Percentiles rank a stretch among this genome's conserved stretches.
Conservation (phyloP, 37 sponge, comb jelly and placozoan species). For the Cliona cf. orientalis region DNA sequence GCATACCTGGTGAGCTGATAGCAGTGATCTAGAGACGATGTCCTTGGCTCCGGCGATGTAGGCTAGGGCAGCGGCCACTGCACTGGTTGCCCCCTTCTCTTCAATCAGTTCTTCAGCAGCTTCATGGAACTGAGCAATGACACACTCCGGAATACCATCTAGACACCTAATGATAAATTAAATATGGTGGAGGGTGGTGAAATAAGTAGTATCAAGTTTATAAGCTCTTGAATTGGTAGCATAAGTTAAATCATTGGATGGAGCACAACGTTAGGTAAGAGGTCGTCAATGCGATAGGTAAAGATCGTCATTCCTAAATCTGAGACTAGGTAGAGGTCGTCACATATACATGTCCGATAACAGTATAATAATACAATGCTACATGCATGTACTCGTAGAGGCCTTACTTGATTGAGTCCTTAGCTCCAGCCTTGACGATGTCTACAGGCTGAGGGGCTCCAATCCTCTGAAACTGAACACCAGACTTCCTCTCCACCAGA, state of each 20-base stretch:
- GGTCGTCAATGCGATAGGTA: no score
- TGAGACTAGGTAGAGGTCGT: no score
- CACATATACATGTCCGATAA: no score
- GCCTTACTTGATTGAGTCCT: constrained; percentile 66
- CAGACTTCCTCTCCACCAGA: constrained; percentile 82
- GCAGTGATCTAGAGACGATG: constrained; percentile 82
- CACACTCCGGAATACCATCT: constrained; percentile 25
- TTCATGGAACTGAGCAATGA: constrained; percentile 71
- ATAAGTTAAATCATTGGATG: no score
- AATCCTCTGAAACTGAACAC: constrained; percentile 52
- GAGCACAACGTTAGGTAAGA: no score
- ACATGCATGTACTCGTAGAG: no score
- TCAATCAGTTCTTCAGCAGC: constrained; percentile 83
- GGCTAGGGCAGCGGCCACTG: constrained; percentile 90
- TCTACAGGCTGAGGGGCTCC: constrained; percentile 92
- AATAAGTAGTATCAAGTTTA: no score
- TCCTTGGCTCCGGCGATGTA: constrained; percentile 87
- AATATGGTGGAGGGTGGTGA: no score
- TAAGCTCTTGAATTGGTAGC: no score
- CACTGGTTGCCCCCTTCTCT: constrained; percentile 75
- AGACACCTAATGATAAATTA: constrained; percentile 25
- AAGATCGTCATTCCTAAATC: no score
- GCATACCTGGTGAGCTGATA: constrained; percentile 77
- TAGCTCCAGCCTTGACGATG: constrained; percentile 80
- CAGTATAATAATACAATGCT: no score